Evolutionary conservation across 2,113 vertebrate species (phyloP), one percentile per base, ranked within the genome.

Genomic region (Xiphophorus maculatus): DNA sequence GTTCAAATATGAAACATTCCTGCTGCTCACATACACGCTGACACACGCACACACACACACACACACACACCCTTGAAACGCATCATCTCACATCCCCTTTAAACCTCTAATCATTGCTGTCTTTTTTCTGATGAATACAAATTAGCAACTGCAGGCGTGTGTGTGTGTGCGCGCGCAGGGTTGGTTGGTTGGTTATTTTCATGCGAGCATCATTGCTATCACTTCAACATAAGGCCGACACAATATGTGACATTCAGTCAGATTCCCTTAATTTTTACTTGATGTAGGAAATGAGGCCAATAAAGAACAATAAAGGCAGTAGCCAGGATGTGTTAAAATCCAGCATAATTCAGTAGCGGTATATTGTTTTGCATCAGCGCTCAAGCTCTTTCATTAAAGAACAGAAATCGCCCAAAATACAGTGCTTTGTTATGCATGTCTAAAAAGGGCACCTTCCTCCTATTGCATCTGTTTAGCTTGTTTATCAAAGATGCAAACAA

Each of bases 51-150:
- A 76, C 68, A 51, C 48, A 51, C 5, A 28, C 28, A 28, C 28
- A 1, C n/a, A n/a, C n/a, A n/a, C 27, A 7, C 51, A 54, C 22
- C 5, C 40, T 74, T 78, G 79, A 83, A 89, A 86, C 62, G 82
- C 87, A 80, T 87, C 81, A 51, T 66, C 86, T 88, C 84, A 88
- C 84, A 86, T 69, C 58, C 82, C 84, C 83, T 88, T 90, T 91
- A 88, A 77, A 77, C 64, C 80, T 84, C 35, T 86, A 90, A 90
- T 92, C 84, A 90, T 69, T 77, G 81, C 84, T 87, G 82, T 90
- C 88, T 85, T 85, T 82, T 85, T 85, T 65, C 78, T 76, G 83
- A 88, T 84, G 80, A 91, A 88, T 88, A 75, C 82, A 76, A 84
- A 90, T 90, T 76, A 76, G 77, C 65, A 67, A 71, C 42, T 69